phyloP scores from a whole-genome alignment of 1,140 invertebrate species.

The Cydia splendana region DNA sequence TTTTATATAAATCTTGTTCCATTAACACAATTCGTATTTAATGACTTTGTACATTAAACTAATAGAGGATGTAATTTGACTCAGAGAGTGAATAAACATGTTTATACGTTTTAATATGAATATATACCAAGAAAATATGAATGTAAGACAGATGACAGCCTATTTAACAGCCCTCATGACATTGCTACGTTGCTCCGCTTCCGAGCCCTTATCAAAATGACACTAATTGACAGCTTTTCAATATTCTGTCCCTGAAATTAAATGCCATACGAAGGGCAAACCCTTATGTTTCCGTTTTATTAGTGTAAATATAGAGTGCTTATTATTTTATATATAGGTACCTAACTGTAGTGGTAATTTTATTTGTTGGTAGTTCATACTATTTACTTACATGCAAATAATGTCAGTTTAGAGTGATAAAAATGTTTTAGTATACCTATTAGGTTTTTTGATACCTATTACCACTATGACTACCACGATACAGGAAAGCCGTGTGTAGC shows the following conservation, averaged over 20 bases:
- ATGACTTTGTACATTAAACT: background rate
- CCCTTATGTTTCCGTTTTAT: background rate
- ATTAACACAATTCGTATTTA: background rate
- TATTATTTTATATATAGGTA: no score
- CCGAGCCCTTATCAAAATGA: constrained; percentile 15
- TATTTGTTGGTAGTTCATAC: background rate
- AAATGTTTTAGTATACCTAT: no score
- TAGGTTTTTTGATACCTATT: no score
- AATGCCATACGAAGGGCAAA: background rate
- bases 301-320: background rate
- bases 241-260: background rate
- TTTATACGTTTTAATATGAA: background rate
- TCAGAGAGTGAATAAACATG: background rate
- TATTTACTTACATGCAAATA: background rate
- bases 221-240: constrained; percentile 17
- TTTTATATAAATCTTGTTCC: background rate
- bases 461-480: no score
- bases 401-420: no score
- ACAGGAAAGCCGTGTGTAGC: no score
- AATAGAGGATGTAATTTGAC: background rate
- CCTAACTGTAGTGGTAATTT: no score
- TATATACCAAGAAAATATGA: background rate
- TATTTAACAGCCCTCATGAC: background rate
- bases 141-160: background rate
- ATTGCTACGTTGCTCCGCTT: background rate